These are phyloP conservation scores for Rutpela maculata DNA, from an alignment of 2,888 invertebrate species.

Conservation along the genomic window DNA sequence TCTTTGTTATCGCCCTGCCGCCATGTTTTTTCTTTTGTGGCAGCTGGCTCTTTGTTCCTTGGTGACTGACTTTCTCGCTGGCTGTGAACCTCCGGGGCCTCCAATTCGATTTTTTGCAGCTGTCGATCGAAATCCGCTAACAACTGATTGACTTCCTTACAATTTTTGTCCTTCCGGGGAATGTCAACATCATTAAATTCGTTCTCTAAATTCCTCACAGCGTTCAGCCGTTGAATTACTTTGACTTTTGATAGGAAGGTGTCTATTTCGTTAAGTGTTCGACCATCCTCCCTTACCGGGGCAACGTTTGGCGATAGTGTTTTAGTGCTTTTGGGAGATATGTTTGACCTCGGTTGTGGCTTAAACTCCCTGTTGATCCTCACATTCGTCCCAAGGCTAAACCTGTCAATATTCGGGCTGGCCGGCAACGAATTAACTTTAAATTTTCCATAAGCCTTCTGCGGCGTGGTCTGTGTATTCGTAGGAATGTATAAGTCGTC, in stretches of 20 bases:
- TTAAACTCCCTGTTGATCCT: slow-evolving; percentile 35
- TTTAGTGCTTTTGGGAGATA: slow-evolving; percentile 43
- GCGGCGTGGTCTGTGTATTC: slow-evolving; percentile 71
- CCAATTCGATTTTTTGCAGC: slow-evolving; percentile 36
- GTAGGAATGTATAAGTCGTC: slow-evolving; percentile 62
- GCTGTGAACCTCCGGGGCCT: slow-evolving; percentile 58
- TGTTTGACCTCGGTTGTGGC: slow-evolving; percentile 37
- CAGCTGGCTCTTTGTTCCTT: slow-evolving; percentile 61
- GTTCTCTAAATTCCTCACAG: slow-evolving; percentile 63
- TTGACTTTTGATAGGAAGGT: slow-evolving; percentile 70
- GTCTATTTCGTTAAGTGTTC: slow-evolving; percentile 67
- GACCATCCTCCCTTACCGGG: slow-evolving; percentile 48
- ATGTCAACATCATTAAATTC: slow-evolving; percentile 56
- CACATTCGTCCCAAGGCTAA: slow-evolving; percentile 50
- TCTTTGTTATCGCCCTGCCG: slow-evolving; percentile 67
- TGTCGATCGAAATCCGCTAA: slow-evolving; percentile 4
- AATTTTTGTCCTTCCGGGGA: neutral
- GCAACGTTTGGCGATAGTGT: neutral
- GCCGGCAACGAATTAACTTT: slow-evolving; percentile 67
- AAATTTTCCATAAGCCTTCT: slow-evolving; percentile 67
- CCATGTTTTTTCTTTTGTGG: slow-evolving; percentile 60
- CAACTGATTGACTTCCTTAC: neutral
- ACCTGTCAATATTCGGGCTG: slow-evolving; percentile 63
- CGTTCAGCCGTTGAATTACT: slow-evolving; percentile 63
- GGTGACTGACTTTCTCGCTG: slow-evolving; percentile 72